These are phyloP conservation scores for Volucella bombylans DNA, from an alignment of 2,888 invertebrate species.

Conservation along the genomic window DNA sequence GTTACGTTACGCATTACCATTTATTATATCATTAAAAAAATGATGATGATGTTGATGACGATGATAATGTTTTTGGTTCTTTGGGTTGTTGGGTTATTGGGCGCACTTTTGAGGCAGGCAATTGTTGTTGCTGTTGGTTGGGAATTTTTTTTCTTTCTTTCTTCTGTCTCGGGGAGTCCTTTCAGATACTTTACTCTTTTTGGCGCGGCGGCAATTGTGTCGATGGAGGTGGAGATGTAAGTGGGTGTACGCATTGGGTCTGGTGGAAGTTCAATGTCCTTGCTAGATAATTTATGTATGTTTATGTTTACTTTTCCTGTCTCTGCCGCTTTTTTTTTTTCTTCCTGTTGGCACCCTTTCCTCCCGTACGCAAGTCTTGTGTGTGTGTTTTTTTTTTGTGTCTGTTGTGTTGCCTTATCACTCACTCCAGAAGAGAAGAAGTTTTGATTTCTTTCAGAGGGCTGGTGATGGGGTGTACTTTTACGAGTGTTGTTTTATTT, in stretches of 20 bases:
- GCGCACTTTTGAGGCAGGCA: conserved; percentile 64
- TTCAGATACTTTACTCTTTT: conserved; percentile 61
- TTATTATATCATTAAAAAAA: conserved; percentile 74
- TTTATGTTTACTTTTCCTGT: conserved; percentile 70
- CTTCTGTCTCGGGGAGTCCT: conserved; percentile 21
- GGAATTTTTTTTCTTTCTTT: conserved; percentile 30
- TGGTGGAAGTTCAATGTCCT: conserved; percentile 70
- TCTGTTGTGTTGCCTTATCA: conserved; percentile 64
- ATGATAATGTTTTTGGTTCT: conserved; percentile 73
- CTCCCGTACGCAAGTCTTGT: conserved; percentile 27
- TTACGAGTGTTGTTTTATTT: conserved; percentile 67
- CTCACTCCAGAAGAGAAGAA: conserved; percentile 55
- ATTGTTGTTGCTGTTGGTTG: conserved; percentile 24
- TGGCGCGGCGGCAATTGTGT: neutral
- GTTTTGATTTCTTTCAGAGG: conserved; percentile 60
- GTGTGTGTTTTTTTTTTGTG: conserved; percentile 26
- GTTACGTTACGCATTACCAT: conserved; percentile 70
- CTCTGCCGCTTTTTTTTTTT: conserved; percentile 29
- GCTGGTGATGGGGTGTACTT: conserved; percentile 44
- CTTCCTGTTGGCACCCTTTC: conserved; percentile 40
- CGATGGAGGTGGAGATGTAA: neutral
- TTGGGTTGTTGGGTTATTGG: conserved; percentile 69
- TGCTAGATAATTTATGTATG: conserved; percentile 73
- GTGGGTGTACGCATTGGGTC: conserved; percentile 59
- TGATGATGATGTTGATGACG: conserved; percentile 72